Base-by-base conservation (phyloP, 1,140 invertebrate genomes). In the Oryzaephilus surinamensis region DNA sequence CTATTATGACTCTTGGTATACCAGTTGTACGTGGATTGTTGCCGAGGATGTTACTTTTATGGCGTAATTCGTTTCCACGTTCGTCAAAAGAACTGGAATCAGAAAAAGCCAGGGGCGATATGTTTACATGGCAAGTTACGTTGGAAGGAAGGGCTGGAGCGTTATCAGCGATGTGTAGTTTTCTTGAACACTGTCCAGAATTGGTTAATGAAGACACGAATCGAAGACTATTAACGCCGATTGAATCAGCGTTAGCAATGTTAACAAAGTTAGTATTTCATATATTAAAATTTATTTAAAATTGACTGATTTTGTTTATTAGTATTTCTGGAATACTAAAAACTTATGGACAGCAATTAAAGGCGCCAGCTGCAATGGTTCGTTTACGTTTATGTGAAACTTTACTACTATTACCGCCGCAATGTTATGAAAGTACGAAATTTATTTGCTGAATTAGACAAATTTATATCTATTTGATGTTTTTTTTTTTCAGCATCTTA, bases 91-190 rank as follows among this genome's bases (percentile, higher is more conserved):
- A 99, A 62, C 70, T 98, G 13, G 95, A 98, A 56, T 91, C 88
- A 5, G 95, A 99, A 66, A 97, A 97, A 59, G 85, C 89, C 0
- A 73, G 95, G 41, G 96, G 96, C 5, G 96, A 99, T 71, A 86
- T 91, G 1, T 98, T 98, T 61, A 99, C 95, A 24, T 99, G 96
- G 96, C 93, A 97, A 72, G 88, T 98, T 12, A 96, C 94, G 1
- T 65, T 99, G 29, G 94, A 98, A 71, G 92, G 91, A 10, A 72
- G 96, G 38, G 89, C 95, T 10, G 96, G 96, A 1, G 96, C 96
- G 7, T 63, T 99, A 3, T 92, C 91, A 10, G 86, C 90, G 0
- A 89, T 98, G 76, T 81, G 96, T 53, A 95, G 91, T 61, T 88
- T 98, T 58, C 60, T 98, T 4, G 64, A 83, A 5, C 81, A 95